A percentile compares a stretch with the other conserved stretches of the same genome.
These are phyloP conservation scores for Watsonalla binaria DNA, from an alignment of 2,888 invertebrate species.

Conservation along the genomic window DNA sequence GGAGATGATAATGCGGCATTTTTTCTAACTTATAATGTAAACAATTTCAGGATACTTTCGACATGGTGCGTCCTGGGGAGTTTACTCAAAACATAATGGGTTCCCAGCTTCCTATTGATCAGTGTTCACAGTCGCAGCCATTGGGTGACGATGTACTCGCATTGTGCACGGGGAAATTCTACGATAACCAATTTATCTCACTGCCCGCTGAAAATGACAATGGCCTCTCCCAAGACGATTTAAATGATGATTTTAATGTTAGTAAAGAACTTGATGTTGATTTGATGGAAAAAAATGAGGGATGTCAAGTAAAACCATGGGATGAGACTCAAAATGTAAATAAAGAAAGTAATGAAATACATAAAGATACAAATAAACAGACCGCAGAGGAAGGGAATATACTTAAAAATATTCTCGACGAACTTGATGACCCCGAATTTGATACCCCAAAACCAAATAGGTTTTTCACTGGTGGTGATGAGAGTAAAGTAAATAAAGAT, in stretches of 20 bases:
- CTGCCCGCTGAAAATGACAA: conserved; percentile 22
- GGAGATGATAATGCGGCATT: no score
- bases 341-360: conserved; percentile 7
- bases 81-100: conserved; percentile 61
- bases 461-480: conserved; percentile 38
- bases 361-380: conserved; percentile 3
- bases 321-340: conserved; percentile 4
- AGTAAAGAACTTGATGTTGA: conserved; percentile 7
- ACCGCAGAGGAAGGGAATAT: conserved; percentile 20
- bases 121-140: conserved; percentile 46
- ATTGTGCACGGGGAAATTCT: conserved; percentile 79
- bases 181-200: conserved; percentile 60
- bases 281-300: conserved; percentile 4
- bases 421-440: conserved; percentile 53
- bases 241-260: conserved; percentile 13
- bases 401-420: conserved; percentile 57
- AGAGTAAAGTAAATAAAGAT: conserved; percentile 18
- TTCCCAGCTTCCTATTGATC: conserved; percentile 40
- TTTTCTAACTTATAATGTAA: no score
- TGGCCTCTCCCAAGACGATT: conserved; percentile 17
- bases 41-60: conserved; percentile 52
- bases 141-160: conserved; percentile 72
- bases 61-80: conserved; percentile 79
- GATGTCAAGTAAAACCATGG: background rate
- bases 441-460: conserved; percentile 47